phyloP scores from a whole-genome alignment of 2,888 invertebrate species.

The Ophion obscuratus region DNA sequence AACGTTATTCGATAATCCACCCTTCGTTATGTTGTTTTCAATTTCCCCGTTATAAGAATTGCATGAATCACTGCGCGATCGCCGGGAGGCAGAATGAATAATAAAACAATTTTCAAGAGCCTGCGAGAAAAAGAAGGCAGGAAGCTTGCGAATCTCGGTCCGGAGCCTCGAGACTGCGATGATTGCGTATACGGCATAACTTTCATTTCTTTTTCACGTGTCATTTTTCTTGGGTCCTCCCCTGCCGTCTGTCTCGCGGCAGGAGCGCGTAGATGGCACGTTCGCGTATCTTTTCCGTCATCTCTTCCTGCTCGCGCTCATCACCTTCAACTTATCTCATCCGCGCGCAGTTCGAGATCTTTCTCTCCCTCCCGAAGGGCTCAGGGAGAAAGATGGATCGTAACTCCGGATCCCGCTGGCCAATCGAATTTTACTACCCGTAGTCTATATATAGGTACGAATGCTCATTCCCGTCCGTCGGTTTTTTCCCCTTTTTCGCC shows the following conservation, averaged over 20 bases:
- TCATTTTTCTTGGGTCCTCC: constrained; percentile 38
- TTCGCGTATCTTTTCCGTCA: constrained; percentile 39
- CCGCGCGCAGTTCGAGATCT: constrained; percentile 27
- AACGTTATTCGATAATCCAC: not conserved
- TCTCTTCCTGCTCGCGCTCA: constrained; percentile 52
- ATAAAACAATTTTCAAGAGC: constrained; percentile 13
- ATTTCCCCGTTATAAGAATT: constrained; percentile 8
- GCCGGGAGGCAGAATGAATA: constrained; percentile 22
- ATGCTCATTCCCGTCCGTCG: constrained; percentile 39
- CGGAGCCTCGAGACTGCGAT: constrained; percentile 20
- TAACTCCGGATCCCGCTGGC: constrained; percentile 63
- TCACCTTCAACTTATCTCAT: constrained; percentile 55
- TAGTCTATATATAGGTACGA: constrained; percentile 48
- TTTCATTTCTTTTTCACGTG: constrained; percentile 45
- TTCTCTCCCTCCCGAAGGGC: constrained; percentile 19
- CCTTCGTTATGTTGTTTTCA: not conserved
- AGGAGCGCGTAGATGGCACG: constrained; percentile 10
- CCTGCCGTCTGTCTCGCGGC: not conserved
- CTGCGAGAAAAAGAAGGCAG: not conserved
- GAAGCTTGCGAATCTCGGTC: not conserved
- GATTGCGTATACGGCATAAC: constrained; percentile 29
- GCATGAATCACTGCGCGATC: constrained; percentile 24
- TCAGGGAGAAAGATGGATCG: constrained; percentile 50
- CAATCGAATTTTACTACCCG: constrained; percentile 64
- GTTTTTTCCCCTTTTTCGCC: constrained; percentile 34